phyloP scores from a whole-genome alignment of 1,140 invertebrate genomes.

The Orchesella cincta region DNA sequence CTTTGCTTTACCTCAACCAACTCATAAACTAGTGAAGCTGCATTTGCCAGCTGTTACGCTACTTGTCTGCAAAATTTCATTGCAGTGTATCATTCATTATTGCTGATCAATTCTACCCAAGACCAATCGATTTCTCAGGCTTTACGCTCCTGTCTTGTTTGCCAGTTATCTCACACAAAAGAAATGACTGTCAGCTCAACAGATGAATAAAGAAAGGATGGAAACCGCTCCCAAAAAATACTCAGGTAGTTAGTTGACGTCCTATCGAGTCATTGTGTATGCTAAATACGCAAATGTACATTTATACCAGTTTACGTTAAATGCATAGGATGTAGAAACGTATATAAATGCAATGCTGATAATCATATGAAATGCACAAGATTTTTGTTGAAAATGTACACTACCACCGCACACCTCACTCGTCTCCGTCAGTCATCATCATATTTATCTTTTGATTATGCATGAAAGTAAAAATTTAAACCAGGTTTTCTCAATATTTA shows the following conservation, averaged over 20 bases:
- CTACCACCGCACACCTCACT: too few relatives aligned
- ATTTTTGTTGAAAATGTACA: too few relatives aligned
- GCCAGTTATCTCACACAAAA: background rate
- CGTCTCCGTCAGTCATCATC: background rate
- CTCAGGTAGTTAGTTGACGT: background rate
- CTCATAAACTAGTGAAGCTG: background rate
- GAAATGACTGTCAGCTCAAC: background rate
- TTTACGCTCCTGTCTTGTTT: background rate
- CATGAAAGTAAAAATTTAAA: background rate
- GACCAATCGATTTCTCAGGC: conserved; percentile 10
- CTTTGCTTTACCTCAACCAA: conserved; percentile 1
- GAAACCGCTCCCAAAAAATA: conserved; percentile 7
- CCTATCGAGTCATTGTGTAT: too few relatives aligned
- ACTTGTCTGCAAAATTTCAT: conserved; percentile 20
- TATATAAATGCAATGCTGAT: too few relatives aligned
- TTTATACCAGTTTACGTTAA: too few relatives aligned
- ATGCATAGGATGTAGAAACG: too few relatives aligned
- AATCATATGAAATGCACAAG: too few relatives aligned
- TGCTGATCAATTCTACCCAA: background rate
- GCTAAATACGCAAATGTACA: too few relatives aligned
- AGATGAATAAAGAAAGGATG: background rate
- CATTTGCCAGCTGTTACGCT: conserved; percentile 20
- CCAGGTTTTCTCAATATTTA: background rate
- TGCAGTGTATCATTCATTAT: conserved; percentile 1
- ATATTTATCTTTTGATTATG: background rate